phyloP scores from a whole-genome alignment of 2,113 vertebrate genomes.

The Poecile atricapillus region DNA sequence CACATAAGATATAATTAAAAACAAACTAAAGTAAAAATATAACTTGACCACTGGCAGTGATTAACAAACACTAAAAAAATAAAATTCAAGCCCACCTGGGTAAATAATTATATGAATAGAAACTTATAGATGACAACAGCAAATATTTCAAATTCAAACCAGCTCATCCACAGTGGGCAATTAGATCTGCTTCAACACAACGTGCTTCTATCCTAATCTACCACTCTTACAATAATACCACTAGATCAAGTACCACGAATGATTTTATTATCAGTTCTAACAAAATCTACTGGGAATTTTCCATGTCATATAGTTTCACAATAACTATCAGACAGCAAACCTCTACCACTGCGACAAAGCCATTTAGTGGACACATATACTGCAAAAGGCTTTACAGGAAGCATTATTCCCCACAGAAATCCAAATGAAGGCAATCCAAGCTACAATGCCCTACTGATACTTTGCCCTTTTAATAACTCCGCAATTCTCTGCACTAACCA shows the following conservation, averaged over 20 bases:
- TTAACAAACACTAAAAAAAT: neutral
- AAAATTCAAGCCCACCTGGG: neutral
- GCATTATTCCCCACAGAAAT: neutral
- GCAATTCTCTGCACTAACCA: neutral
- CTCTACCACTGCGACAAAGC: neutral
- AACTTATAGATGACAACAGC: neutral
- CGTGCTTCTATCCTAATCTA: rapidly evolving
- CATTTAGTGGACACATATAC: neutral
- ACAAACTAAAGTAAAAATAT: neutral
- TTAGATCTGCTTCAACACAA: neutral
- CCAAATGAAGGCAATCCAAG: rapidly evolving
- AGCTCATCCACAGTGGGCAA: neutral
- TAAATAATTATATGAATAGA: neutral
- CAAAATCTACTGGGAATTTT: neutral
- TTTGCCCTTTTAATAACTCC: neutral
- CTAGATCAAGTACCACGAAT: neutral
- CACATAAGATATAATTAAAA: neutral
- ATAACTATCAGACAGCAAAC: neutral
- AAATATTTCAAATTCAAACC: neutral
- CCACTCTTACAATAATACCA: neutral
- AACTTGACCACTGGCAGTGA: neutral
- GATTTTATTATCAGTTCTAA: neutral
- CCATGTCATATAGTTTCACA: neutral
- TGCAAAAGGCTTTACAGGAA: neutral
- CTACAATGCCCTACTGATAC: rapidly evolving